These are phyloP conservation scores for Microtus ochrogaster DNA, from an alignment of 2,113 vertebrate species.

Conservation along the genomic window DNA sequence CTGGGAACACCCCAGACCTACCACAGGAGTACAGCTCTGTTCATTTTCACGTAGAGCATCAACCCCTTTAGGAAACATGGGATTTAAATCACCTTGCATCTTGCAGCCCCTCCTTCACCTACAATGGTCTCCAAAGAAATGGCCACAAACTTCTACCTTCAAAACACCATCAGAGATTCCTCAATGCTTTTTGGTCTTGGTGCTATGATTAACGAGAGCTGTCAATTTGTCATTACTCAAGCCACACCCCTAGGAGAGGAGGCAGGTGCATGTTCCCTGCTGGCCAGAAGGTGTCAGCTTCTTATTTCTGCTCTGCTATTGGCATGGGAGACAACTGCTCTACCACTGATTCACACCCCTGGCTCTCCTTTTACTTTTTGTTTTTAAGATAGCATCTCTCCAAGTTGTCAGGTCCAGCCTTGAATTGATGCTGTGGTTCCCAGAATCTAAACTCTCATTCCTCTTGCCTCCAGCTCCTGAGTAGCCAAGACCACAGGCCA, in stretches of 20 bases:
- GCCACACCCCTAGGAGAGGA: no score
- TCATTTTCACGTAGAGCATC: not conserved
- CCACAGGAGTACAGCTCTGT: not conserved
- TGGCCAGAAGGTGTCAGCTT: not conserved
- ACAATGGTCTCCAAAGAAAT: not conserved
- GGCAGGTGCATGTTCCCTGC: not conserved
- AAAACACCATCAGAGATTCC: not conserved
- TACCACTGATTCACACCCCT: not conserved
- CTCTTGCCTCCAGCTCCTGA: not conserved
- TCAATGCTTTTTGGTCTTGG: not conserved
- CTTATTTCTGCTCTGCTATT: rapidly evolving
- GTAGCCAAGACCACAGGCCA: not conserved
- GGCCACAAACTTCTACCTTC: not conserved
- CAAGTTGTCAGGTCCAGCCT: not conserved
- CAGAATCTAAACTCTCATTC: not conserved
- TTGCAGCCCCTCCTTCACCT: not conserved
- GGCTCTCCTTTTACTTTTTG: not conserved
- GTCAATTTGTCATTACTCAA: rapidly evolving
- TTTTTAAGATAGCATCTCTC: not conserved
- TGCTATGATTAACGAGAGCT: not conserved
- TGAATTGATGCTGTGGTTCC: not conserved
- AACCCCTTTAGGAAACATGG: not conserved
- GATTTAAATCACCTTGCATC: not conserved
- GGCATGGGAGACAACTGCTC: not conserved
- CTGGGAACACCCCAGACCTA: not conserved